Conservation (phyloP, 1,140 invertebrate genomes). For the Heliconius congener region DNA sequence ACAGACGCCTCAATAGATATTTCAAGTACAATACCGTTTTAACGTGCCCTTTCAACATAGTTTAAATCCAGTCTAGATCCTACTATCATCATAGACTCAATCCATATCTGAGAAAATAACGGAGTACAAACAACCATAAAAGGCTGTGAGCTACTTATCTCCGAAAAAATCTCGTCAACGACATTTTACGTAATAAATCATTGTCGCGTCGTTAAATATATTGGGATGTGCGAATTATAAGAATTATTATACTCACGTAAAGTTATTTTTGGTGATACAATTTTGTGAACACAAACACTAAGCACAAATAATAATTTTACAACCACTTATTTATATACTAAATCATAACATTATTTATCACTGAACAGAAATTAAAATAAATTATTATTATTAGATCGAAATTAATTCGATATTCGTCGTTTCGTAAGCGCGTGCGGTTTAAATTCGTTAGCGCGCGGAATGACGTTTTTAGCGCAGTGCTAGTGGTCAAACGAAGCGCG, state of each 20-base stretch:
- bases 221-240: not conserved
- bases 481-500: constrained; percentile 48
- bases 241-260: not conserved
- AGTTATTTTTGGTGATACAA: constrained; percentile 34
- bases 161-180: constrained; percentile 39
- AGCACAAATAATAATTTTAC: constrained; percentile 40
- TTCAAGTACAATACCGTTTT: constrained; percentile 44
- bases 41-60: constrained; percentile 47
- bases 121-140: constrained; percentile 53
- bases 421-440: constrained; percentile 56
- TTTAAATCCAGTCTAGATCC: constrained; percentile 44
- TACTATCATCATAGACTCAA: constrained; percentile 49
- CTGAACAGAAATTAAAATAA: constrained; percentile 39
- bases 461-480: constrained; percentile 47
- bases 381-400: constrained; percentile 27
- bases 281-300: constrained; percentile 47
- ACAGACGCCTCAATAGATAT: constrained; percentile 7
- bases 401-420: constrained; percentile 43
- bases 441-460: constrained; percentile 67
- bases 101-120: constrained; percentile 58
- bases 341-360: constrained; percentile 47
- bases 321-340: constrained; percentile 37
- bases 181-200: constrained; percentile 26
- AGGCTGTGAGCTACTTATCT: constrained; percentile 47
- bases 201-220: constrained; percentile 1